Evolutionary conservation across 1,140 invertebrate species (phyloP).

Genomic region (Pachypeltis micranthus): DNA sequence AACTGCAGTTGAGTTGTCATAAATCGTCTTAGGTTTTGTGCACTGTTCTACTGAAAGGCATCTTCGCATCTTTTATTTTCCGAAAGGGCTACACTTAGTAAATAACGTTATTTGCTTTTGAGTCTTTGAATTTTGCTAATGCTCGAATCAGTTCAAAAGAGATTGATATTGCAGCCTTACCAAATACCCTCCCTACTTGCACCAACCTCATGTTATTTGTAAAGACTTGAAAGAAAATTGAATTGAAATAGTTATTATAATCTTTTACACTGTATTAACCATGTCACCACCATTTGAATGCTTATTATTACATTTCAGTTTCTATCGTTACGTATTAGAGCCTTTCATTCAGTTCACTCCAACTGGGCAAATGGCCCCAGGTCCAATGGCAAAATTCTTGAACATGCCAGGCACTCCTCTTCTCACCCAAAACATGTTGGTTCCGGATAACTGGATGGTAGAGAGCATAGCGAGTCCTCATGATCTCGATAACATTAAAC

Average conservation of each 20-base stretch:
- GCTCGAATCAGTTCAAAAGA: too few relatives aligned
- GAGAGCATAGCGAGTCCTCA: constrained; percentile 88
- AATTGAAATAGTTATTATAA: neutral
- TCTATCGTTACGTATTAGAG: constrained; percentile 91
- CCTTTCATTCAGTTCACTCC: constrained; percentile 69
- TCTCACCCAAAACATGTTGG: constrained; percentile 87
- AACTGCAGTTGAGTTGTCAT: too few relatives aligned
- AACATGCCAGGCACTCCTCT: constrained; percentile 83
- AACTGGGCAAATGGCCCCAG: constrained; percentile 49
- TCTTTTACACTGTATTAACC: neutral
- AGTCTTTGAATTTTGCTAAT: too few relatives aligned
- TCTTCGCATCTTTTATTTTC: too few relatives aligned
- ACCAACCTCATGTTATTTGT: neutral
- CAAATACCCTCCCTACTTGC: neutral
- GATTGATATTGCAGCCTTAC: too few relatives aligned
- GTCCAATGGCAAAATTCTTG: constrained; percentile 70
- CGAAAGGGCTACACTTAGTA: too few relatives aligned
- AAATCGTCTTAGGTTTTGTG: too few relatives aligned
- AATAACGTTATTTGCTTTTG: too few relatives aligned
- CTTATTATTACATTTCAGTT: constrained; percentile 45
- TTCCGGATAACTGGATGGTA: constrained; percentile 98
- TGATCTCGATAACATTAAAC: constrained; percentile 95
- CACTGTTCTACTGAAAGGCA: too few relatives aligned
- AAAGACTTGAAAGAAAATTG: neutral
- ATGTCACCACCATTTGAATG: neutral